phyloP scores from a whole-genome alignment of 2,113 vertebrate species.

The Aix galericulata region DNA sequence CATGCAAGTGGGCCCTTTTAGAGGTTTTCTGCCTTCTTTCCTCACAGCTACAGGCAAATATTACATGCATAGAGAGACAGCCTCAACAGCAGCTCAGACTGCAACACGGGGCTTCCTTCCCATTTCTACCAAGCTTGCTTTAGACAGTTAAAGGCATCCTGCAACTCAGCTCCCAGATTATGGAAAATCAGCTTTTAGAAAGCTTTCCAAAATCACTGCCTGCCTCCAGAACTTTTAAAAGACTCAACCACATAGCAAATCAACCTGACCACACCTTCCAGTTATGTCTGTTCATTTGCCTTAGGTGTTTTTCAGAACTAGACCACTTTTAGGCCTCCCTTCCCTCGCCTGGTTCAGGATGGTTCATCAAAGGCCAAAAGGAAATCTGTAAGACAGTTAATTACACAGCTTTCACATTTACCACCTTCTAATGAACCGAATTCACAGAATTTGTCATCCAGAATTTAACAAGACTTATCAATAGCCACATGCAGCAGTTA shows the following conservation, averaged over 20 bases:
- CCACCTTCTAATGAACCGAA: background rate
- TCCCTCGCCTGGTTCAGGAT: rapidly evolving
- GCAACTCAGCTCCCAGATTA: rapidly evolving
- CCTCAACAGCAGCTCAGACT: rapidly evolving
- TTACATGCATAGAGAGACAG: rapidly evolving
- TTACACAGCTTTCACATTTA: background rate
- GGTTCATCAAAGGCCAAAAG: background rate
- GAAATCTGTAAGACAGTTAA: background rate
- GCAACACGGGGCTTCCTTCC: rapidly evolving
- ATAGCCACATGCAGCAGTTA: rapidly evolving
- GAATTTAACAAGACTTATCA: rapidly evolving
- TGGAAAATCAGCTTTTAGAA: rapidly evolving
- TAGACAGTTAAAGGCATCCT: rapidly evolving
- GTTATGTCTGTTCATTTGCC: rapidly evolving
- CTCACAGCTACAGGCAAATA: rapidly evolving
- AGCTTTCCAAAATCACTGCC: background rate
- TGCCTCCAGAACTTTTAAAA: background rate
- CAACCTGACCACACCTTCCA: background rate
- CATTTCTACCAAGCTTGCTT: background rate
- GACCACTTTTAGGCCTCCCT: background rate
- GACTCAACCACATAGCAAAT: background rate
- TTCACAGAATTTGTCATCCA: rapidly evolving
- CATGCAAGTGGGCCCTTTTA: rapidly evolving
- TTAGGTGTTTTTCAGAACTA: rapidly evolving
- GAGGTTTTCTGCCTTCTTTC: background rate